Conservation (phyloP, 2,888 invertebrate genomes). For the Erebia epiphron region DNA sequence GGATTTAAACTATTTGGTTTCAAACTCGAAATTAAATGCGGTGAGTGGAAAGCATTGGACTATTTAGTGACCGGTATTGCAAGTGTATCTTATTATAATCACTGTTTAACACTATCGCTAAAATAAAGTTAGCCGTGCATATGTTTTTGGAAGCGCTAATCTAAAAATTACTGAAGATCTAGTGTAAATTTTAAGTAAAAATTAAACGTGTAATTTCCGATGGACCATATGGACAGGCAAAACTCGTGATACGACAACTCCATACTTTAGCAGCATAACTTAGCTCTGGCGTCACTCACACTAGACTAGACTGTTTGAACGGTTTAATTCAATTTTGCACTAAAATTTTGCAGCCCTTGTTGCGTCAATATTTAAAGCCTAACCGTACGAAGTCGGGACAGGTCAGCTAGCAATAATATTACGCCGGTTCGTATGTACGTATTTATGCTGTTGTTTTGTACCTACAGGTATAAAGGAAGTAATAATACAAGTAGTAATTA, state of each 20-base stretch:
- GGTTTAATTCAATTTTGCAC: background rate
- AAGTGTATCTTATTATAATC: conserved; percentile 6
- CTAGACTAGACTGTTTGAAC: background rate
- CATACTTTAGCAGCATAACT: background rate
- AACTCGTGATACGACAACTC: no score
- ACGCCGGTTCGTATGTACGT: conserved; percentile 27
- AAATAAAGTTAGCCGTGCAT: background rate
- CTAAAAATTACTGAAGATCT: background rate
- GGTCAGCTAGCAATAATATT: conserved; percentile 2
- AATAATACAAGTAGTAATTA: conserved; percentile 30
- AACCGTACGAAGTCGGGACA: background rate
- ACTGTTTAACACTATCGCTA: no score
- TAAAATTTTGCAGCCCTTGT: background rate
- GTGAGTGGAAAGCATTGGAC: conserved; percentile 35
- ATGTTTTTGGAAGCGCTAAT: background rate
- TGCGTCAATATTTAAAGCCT: background rate
- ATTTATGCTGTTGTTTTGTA: conserved; percentile 30
- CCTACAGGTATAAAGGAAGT: conserved; percentile 38
- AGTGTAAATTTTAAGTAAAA: background rate
- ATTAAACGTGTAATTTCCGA: background rate
- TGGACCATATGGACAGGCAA: no score
- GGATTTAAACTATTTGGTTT: conserved; percentile 41
- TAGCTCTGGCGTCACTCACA: background rate
- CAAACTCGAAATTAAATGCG: conserved; percentile 31
- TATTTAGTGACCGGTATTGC: background rate